These are phyloP conservation scores for Perca fluviatilis DNA, from an alignment of 2,113 vertebrate species.

Conservation along the genomic window DNA sequence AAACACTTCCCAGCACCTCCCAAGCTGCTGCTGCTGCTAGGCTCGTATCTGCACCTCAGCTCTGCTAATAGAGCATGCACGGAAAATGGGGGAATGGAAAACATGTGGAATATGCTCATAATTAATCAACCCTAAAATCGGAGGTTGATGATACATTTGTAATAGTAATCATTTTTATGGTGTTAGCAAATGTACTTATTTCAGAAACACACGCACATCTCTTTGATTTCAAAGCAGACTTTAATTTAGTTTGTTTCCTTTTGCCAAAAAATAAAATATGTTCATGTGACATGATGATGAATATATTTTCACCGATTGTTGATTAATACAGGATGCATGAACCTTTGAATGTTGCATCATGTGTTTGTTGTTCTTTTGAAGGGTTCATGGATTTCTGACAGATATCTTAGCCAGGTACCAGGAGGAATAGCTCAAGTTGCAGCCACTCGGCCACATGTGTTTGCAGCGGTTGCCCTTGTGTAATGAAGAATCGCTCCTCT, in stretches of 20 bases:
- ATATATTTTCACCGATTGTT: constrained; percentile 45
- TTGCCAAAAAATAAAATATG: constrained; percentile 28
- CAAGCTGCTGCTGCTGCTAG: constrained; percentile 61
- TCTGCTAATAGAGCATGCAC: constrained; percentile 66
- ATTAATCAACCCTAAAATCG: constrained; percentile 62
- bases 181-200: neutral
- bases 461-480: constrained; percentile 24
- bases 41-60: constrained; percentile 66
- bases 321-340: constrained; percentile 47
- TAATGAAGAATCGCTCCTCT: constrained; percentile 47
- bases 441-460: constrained; percentile 51
- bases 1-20: constrained; percentile 73
- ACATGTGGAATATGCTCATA: constrained; percentile 60
- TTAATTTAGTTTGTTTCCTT: constrained; percentile 44
- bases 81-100: constrained; percentile 43
- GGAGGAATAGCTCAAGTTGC: constrained; percentile 56
- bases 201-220: constrained; percentile 5
- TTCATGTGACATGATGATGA: constrained; percentile 30
- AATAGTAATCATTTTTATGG: constrained; percentile 47
- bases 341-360: constrained; percentile 35
- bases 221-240: constrained; percentile 45
- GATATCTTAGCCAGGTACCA: constrained; percentile 62
- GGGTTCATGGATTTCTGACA: constrained; percentile 29
- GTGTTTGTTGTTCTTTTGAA: constrained; percentile 67
- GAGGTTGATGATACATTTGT: constrained; percentile 60